Base-by-base conservation (phyloP, 2,797 vertebrate species). In the Mycteria americana region DNA sequence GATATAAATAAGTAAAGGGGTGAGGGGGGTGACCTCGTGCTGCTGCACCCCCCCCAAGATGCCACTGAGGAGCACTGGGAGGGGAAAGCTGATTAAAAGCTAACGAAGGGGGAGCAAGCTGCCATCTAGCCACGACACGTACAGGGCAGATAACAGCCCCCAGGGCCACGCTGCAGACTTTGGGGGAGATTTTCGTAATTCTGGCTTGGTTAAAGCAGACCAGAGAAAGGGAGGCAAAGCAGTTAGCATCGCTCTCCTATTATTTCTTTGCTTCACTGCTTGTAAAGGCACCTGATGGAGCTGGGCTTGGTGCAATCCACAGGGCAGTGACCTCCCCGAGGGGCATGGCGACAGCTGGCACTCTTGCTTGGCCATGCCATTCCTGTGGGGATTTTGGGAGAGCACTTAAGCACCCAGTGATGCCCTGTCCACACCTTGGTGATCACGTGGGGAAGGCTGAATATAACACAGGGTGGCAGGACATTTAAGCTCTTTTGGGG, bases 101-200 rank as follows among this genome's bases (percentile, higher is more conserved):
- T 39, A 21, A 24, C 0, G 18, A 43, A 63, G 13, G 9, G 37
- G 53, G 15, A 21, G 28, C 0, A 1, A 81, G 63, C 23, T 46
- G 70, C 50, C 12, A 1, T 15, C 43, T 50, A 72, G 53, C 50
- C 21, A 13, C 1, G 3, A 30, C 7, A 2, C 0, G 28, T 7
- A 7, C 4, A 1, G 37, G 33, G 21, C 68, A 35, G n/a, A 2
- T 10, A 27, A 16, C 46, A 83, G 43, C 27, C 39, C 62, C 35
- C 45, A 43, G 65, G 13, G 8, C 23, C 51, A 23, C 2, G 1
- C n/a, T 13, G 51, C 46, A 45, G 60, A 16, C 13, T 35, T 0
- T 18, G 18, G 13, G 84, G 18, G 6, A 22, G 56, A 2, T 35
- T 45, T 80, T 16, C 28, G 33, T 25, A 39, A 24, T 67, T 63